phyloP scores from a whole-genome alignment of 2,888 invertebrate species.

The Patella ulyssiponensis region DNA sequence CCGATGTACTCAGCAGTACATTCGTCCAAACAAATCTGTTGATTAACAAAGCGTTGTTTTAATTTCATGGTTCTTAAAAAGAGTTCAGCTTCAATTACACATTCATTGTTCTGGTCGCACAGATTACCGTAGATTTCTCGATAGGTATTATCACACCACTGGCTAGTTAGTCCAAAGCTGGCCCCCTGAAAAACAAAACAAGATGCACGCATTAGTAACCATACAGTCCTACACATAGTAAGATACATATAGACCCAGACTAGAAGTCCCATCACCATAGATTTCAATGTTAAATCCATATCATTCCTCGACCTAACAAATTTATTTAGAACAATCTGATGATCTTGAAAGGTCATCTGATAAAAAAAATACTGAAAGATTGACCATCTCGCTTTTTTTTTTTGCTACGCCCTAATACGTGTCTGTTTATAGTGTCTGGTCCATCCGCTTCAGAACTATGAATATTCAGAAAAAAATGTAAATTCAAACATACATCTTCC shows the following conservation, averaged over 20 bases:
- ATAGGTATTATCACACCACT: slow-evolving; percentile 56
- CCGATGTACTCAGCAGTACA: slow-evolving; percentile 37
- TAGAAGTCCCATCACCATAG: not conserved
- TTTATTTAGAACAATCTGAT: no score
- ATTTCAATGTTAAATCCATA: no score
- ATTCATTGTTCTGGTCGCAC: slow-evolving; percentile 49
- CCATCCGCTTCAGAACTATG: no score
- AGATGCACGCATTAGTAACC: not conserved
- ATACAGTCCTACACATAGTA: not conserved
- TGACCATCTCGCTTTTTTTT: no score
- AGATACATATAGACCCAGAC: not conserved
- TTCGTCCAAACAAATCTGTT: slow-evolving; percentile 33
- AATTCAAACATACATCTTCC: no score
- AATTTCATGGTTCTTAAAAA: slow-evolving; percentile 51
- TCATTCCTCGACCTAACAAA: no score
- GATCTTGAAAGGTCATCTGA: no score
- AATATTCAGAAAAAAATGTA: no score
- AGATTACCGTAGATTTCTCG: slow-evolving; percentile 48
- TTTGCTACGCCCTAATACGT: no score
- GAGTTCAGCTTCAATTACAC: slow-evolving; percentile 50
- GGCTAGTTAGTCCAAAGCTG: slow-evolving; percentile 42
- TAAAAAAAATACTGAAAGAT: no score
- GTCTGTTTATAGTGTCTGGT: no score
- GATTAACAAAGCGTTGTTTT: slow-evolving; percentile 40
- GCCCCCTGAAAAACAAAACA: slow-evolving; percentile 45